These are phyloP conservation scores for Hemicrepidius hirtus DNA, from an alignment of 2,888 invertebrate species.

Conservation along the genomic window DNA sequence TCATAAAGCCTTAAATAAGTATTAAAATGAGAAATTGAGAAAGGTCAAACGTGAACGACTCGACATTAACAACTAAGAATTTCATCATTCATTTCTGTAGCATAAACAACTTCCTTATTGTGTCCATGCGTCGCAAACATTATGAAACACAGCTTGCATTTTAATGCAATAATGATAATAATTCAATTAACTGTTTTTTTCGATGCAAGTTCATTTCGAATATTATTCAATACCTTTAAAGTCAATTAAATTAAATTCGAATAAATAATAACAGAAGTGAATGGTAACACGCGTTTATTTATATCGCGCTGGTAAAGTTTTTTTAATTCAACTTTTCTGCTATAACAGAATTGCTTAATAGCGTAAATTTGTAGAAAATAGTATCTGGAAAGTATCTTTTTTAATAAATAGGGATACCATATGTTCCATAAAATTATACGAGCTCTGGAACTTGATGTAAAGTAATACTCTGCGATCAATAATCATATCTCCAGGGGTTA, in stretches of 20 bases:
- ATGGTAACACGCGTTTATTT: not conserved
- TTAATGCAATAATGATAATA: not conserved
- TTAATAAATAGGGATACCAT: no score
- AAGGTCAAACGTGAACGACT: conserved; percentile 18
- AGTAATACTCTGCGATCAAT: no score
- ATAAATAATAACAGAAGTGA: not conserved
- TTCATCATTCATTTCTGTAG: conserved; percentile 16
- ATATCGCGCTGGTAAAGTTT: not conserved
- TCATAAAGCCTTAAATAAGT: not conserved
- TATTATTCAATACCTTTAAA: not conserved
- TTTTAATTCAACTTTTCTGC: conserved; percentile 3
- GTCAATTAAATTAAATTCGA: not conserved
- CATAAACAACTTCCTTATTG: conserved; percentile 15
- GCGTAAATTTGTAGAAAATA: no score
- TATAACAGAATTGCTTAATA: not conserved
- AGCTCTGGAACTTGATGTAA: no score
- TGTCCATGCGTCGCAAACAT: not conserved
- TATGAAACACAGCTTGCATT: not conserved
- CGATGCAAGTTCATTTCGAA: not conserved
- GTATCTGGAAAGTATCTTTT: no score
- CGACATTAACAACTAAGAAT: not conserved
- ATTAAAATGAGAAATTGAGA: conserved; percentile 5
- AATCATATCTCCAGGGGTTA: no score
- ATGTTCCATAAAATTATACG: no score
- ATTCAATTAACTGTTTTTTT: not conserved